Evolutionary conservation across 2,113 vertebrate genomes (phyloP), one percentile per base, ranked within the genome.

Genomic region (Microtus oregoni): DNA sequence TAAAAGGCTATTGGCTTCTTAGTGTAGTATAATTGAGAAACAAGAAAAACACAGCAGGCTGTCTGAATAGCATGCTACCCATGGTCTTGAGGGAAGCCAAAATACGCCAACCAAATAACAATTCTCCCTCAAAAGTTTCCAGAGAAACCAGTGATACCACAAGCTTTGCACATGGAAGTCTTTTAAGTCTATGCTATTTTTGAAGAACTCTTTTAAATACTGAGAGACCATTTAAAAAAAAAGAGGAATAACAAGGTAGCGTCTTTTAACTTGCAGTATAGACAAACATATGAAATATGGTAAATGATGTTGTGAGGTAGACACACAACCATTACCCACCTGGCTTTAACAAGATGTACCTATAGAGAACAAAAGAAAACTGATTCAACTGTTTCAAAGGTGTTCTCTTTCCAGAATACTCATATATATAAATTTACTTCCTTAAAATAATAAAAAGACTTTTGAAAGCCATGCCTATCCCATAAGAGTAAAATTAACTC

Each of bases 391-490:
- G n/a, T 91, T 65, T 85, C 92, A 67, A 75, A 90, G 47, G 26
- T 19, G 61, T 82, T n/a, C 19, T 96, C 24, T 90, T 94, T 93
- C 79, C 89, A 92, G 28, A 94, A 78, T 14, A 28, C 44, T 91
- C 91, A 91, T 61, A 52, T 24, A 61, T 50, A 75, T 82, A 90
- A 75, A 47, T 55, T 9, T 89, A 15, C 52, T 73, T 89, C 93
- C 24, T 91, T 89, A 91, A 93, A 96, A 86, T n/a, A 35, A 76
- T 75, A 17, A 14, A 67, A 67, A 94, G 32, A 61, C 47, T 10
- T 86, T 72, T 86, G 50, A 61, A 94, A 96, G 19, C 26, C 68
- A 77, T 77, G 24, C 58, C 19, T 86, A 41, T 76, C n/a, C 68
- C 50, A 17, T 0, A 24, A 72, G 8, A 58, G 67, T 38, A 12